Evolutionary conservation across 2,113 vertebrate genomes (phyloP).

Genomic region (Tragelaphus strepsiceros): DNA sequence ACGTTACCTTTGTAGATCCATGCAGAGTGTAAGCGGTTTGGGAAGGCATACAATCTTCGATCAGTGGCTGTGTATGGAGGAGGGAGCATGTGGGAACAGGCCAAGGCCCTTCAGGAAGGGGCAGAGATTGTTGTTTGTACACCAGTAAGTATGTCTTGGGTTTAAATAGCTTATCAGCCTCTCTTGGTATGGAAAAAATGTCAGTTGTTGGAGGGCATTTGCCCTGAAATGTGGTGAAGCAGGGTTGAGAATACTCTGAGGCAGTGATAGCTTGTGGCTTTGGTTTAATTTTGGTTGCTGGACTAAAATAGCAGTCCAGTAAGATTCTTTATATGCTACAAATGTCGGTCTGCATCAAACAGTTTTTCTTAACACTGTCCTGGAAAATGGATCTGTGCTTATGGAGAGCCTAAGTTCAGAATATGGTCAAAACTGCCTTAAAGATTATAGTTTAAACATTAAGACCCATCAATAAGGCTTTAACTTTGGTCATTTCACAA

Average conservation of each 20-base stretch:
- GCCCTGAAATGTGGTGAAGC: not conserved
- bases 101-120: constrained; percentile 97
- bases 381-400: not conserved
- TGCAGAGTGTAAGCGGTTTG: constrained; percentile 97
- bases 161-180: not conserved
- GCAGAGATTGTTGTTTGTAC: constrained; percentile 99
- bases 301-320: not conserved
- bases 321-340: not conserved
- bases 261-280: not conserved
- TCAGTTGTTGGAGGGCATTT: not conserved
- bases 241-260: not conserved
- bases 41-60: constrained; percentile 96
- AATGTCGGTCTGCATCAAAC: not conserved
- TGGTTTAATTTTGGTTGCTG: constrained; percentile 7
- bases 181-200: not conserved
- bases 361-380: not conserved
- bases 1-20: constrained; percentile 86
- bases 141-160: constrained; percentile 86
- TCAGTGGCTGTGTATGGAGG: constrained; percentile 98
- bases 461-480: not conserved
- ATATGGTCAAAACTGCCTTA: not conserved
- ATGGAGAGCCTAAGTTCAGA: not conserved
- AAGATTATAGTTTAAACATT: not conserved
- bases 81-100: constrained; percentile 99
- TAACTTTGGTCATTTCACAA: constrained; percentile 5